Base-by-base conservation (phyloP, 2,113 vertebrate species). In the Amphilophus citrinellus region DNA sequence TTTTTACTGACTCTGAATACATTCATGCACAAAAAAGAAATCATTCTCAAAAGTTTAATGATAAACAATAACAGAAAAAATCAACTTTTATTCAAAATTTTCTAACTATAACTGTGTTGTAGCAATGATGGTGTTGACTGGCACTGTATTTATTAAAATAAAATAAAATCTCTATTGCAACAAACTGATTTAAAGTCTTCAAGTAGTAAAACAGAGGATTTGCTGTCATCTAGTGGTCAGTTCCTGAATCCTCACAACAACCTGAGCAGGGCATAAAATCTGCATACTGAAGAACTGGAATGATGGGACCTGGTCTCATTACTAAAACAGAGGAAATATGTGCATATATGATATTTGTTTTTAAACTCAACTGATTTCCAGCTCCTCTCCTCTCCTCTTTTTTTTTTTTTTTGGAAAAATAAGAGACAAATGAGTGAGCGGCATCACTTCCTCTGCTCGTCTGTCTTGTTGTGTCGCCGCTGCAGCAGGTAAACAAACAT, bases 401-500 rank as follows among this genome's bases (percentile, higher is more conserved):
- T 9, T 2, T 18, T 2, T 18, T 30, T 44, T 58, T 75, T 37
- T 10, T 30, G 8, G 35, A 78, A 7, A 37, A 20, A 8, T 27
- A 47, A 2, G 7, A 42, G 8, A 58, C 22, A 11, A 17, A 56
- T 63, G 32, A 35, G 14, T 2, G 1, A 53, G 5, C 7, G 3
- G 3, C 58, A 27, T 90, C 80, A 94, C 20, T 91, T 35, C 82
- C n/a, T 77, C 3, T 61, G 78, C 15, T 42, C 35, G 5, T 17
- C 79, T 11, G 68, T 82, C 57, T 79, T 93, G 1, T 80, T 85
- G 57, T 87, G 20, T 13, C 71, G 93, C 32, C 35, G 92, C 71
- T 86, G 95, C 77, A 97, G 90, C 86, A 99, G 93, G 78, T 93
- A 89, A 71, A 95, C 37, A 75, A 98, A 95, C 76, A 99, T 93